These are phyloP conservation scores for Oithona nana DNA, from an alignment of 2,888 invertebrate species.

Conservation along the genomic window DNA sequence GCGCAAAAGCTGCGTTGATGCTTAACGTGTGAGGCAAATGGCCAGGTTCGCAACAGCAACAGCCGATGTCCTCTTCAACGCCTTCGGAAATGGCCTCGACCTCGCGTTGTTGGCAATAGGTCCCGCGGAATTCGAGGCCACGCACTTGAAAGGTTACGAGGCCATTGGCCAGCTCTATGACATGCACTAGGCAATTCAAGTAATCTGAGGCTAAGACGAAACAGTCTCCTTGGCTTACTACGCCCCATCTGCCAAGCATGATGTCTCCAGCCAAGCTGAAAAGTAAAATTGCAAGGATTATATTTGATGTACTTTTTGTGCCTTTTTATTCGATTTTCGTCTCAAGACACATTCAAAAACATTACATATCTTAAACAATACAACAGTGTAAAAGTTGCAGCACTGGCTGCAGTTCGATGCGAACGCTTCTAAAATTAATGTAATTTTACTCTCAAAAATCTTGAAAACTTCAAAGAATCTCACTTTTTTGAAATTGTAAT, in stretches of 20 bases:
- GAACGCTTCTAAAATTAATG: too few relatives aligned
- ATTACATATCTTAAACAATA: too few relatives aligned
- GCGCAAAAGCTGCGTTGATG: slow-evolving; percentile 89
- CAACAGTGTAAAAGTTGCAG: too few relatives aligned
- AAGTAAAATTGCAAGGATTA: too few relatives aligned
- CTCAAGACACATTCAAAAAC: too few relatives aligned
- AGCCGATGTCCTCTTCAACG: slow-evolving; percentile 75
- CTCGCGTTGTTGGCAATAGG: slow-evolving; percentile 96
- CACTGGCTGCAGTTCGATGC: too few relatives aligned
- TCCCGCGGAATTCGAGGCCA: slow-evolving; percentile 91
- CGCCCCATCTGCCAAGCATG: slow-evolving; percentile 81
- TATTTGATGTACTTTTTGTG: too few relatives aligned
- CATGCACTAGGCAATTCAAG: slow-evolving; percentile 90
- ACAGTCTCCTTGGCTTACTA: slow-evolving; percentile 89
- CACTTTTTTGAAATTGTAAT: too few relatives aligned
- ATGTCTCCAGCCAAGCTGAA: slow-evolving; percentile 87
- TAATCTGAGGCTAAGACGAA: slow-evolving; percentile 95
- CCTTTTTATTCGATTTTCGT: too few relatives aligned
- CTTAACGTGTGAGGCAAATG: slow-evolving; percentile 71
- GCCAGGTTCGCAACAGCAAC: slow-evolving; percentile 78
- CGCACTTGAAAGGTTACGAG: slow-evolving; percentile 93
- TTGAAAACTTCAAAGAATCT: too few relatives aligned
- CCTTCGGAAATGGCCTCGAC: slow-evolving; percentile 97
- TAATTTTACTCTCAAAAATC: too few relatives aligned
- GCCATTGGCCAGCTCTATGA: slow-evolving; percentile 93